Conservation (phyloP, 1,140 invertebrate species). For the Paracyclopina nana region DNA sequence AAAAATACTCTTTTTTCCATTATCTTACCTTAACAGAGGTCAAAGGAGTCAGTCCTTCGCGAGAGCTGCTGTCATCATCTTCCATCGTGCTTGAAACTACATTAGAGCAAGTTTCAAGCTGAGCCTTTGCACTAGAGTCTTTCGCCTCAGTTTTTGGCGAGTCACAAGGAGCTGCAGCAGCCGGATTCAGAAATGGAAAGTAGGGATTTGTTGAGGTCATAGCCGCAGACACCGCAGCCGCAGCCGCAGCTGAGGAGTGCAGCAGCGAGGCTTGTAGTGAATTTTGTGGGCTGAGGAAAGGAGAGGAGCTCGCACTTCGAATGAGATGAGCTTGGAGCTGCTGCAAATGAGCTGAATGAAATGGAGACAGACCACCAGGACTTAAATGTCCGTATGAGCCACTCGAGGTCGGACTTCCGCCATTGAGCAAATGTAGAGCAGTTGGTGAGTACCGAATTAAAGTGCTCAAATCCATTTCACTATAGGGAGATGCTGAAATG, state of each 20-base stretch:
- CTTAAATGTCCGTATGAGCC: background rate
- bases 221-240: background rate
- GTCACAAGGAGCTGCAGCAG: too few species aligned
- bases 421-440: background rate
- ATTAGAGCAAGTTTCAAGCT: background rate
- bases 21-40: slow-evolving; percentile 1
- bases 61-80: slow-evolving; percentile 4
- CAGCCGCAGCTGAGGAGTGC: background rate
- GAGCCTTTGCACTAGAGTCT: background rate
- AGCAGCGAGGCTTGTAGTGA: slow-evolving; percentile 3
- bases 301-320: background rate
- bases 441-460: slow-evolving; percentile 3
- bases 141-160: too few species aligned
- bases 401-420: background rate
- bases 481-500: slow-evolving; percentile 1
- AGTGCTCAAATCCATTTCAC: background rate
- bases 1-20: too few species aligned
- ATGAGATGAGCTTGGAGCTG: slow-evolving; percentile 9
- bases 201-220: background rate
- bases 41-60: background rate
- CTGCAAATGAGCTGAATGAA: background rate
- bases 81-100: slow-evolving; percentile 9
- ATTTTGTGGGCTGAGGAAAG: background rate
- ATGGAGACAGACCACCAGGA: background rate
- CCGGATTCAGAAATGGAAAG: background rate